Base-by-base conservation (phyloP, 1,140 invertebrate species). In the Pseudachorutes palmiensis region DNA sequence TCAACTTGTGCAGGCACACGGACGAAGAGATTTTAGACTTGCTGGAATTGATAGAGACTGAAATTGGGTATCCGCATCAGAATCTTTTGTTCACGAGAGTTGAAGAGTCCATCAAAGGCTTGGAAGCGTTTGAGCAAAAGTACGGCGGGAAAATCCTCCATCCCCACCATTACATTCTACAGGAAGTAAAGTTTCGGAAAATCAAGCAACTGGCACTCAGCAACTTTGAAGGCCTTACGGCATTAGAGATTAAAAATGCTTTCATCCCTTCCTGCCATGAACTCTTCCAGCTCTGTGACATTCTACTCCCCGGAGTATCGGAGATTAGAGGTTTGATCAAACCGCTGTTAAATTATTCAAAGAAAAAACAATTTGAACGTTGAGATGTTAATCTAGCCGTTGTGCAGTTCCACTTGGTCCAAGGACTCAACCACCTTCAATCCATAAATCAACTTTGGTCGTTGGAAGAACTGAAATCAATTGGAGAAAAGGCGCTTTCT, bases 41-140 rank as follows among this genome's bases (percentile, higher is more conserved):
- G 3, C 64, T 69, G 16, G 59, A 66, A 29, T 59, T 66, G 5
- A 48, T 57, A 3, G 68, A 69, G 32, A 24, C 32, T 19, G 36
- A 62, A 48, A 58, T 49, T 45, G 68, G 61, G 1, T 69, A 62
- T 33, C 58, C 64, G 1, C 51, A 48, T 24, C 33, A 66, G 22
- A 51, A 69, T 58, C 33, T 64, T 41, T 16, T 24, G 1, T 29
- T 48, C n/a, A 26, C 45, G 19, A 62, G 55, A 14, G 32, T 26
- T 24, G 68, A 62, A 28, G 57, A 65, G 29, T 49, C 55, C 26
- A 22, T 68, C 3, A 29, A 66, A 33, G 61, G 75, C 79, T 67
- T 72, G 16, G 65, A 71, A 28, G 60, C 65, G 70, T 89, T 88
- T 71, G 79, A 88, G 1, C 76, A 79, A 30, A 82, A 83, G 70